phyloP scores from a whole-genome alignment of 2,113 vertebrate genomes.

The Megalops atlanticus region DNA sequence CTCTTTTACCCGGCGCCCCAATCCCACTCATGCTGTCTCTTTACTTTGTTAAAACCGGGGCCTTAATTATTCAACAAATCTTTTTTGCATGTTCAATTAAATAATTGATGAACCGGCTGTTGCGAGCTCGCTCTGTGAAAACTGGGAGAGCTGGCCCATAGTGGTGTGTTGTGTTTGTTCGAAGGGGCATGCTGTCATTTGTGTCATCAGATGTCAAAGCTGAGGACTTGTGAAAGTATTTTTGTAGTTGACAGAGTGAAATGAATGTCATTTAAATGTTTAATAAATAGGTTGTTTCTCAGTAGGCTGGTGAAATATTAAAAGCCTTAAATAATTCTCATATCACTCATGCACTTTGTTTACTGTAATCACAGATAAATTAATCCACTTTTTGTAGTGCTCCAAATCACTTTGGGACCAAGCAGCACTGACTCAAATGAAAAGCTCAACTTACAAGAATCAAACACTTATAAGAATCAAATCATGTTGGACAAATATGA shows the following conservation, averaged over 20 bases:
- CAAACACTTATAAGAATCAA: neutral
- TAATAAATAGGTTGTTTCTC: slow-evolving; percentile 4
- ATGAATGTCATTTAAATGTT: slow-evolving; percentile 20
- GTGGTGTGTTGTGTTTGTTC: neutral
- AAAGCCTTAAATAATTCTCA: neutral
- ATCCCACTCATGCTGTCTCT: slow-evolving; percentile 1
- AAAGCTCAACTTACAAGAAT: neutral
- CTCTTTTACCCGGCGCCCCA: neutral
- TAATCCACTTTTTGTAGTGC: neutral
- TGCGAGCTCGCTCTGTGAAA: neutral
- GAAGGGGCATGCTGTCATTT: neutral
- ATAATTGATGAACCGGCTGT: slow-evolving; percentile 8
- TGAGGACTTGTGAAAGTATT: neutral
- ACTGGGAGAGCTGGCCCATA: neutral
- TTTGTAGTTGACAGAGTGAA: neutral
- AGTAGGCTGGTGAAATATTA: neutral
- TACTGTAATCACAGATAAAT: neutral
- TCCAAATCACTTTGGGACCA: slow-evolving; percentile 3
- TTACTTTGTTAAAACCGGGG: slow-evolving; percentile 21
- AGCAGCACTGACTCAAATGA: neutral
- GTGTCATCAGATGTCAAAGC: neutral
- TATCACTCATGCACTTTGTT: neutral
- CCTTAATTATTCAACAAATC: slow-evolving; percentile 21
- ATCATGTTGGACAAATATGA: slow-evolving; percentile 11
- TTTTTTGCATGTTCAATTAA: slow-evolving; percentile 5